Conservation (phyloP, 1,140 invertebrate genomes). For the Eumaeus atala region DNA sequence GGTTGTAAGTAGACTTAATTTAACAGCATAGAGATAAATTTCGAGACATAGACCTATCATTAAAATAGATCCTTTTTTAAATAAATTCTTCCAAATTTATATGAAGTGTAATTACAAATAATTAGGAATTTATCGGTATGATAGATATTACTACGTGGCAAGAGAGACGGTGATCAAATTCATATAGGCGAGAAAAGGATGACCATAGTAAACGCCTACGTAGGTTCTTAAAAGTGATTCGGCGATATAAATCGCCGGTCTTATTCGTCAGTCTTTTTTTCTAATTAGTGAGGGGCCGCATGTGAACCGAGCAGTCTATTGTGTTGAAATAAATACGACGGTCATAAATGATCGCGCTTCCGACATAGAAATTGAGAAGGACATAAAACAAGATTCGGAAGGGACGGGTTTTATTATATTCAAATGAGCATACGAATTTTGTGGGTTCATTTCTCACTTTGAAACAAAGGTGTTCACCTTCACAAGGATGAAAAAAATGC, state of each 20-base stretch:
- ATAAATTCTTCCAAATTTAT: constrained; percentile 40
- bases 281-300: constrained; percentile 69
- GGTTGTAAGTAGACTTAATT: constrained; percentile 66
- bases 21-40: constrained; percentile 48
- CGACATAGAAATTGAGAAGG: constrained; percentile 55
- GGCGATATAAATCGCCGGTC: constrained; percentile 71
- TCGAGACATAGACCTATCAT: constrained; percentile 18
- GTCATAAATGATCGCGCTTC: constrained; percentile 58
- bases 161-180: constrained; percentile 28
- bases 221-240: constrained; percentile 60
- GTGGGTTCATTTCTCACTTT: constrained; percentile 31
- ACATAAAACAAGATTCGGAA: constrained; percentile 49
- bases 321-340: constrained; percentile 62
- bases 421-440: constrained; percentile 40
- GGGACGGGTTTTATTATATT: constrained; percentile 43
- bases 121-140: constrained; percentile 58
- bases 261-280: constrained; percentile 70
- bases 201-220: constrained; percentile 57
- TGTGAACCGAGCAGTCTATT: constrained; percentile 67
- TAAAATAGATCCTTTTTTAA: not conserved
- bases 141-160: constrained; percentile 35
- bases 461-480: constrained; percentile 4
- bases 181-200: constrained; percentile 40
- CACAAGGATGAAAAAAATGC: constrained; percentile 6
- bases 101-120: constrained; percentile 70